Evolutionary conservation across 2,888 invertebrate genomes (phyloP), one percentile per base, ranked within the genome.

Genomic region (Choreutis nemorana): DNA sequence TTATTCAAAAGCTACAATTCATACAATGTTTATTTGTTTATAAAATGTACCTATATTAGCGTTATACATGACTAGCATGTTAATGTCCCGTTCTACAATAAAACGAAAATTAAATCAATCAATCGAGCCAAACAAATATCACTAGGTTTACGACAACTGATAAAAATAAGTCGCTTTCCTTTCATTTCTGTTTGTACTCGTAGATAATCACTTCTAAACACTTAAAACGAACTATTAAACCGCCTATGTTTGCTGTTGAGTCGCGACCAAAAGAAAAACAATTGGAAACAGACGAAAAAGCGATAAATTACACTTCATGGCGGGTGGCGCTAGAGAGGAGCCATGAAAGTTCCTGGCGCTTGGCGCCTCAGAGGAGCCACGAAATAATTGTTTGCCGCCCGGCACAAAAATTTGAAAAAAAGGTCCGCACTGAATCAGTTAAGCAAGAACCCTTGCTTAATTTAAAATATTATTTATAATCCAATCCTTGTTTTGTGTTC

Each of bases 1-100:
- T 14, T 9, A 26, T 15, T 26, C 14, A 14, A 26, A 26, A 26
- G n/a, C 14, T 26, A 15, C 15, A 26, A 26, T 26, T 26, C 14
- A 26, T 14, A 26, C 12, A 26, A 26, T 9, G 14, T 26, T 14
- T 16, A 16, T 14, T 26, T 14, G 14, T 12, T 26, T 14, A 26
- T 12, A 16, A 14, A 26, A 12, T 26, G 9, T 14, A 26, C 15
- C 9, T 14, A 14, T 14, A 10, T 26, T 14, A 26, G 15, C 12
- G 26, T 26, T 23, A 23, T 23, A 23, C 23, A 23, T 11, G 11
- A 23, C 23, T 23, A 23, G 23, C 23, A 23, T 23, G 23, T 9
- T 23, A 10, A 23, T 23, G 11, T 23, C 23, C 10, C 23, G 23
- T 10, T 23, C 23, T 23, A 23, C 9, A 11, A 23, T 23, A 23